These are phyloP conservation scores for Yponomeuta malinellus DNA, from an alignment of 2,888 invertebrate genomes.

Conservation along the genomic window DNA sequence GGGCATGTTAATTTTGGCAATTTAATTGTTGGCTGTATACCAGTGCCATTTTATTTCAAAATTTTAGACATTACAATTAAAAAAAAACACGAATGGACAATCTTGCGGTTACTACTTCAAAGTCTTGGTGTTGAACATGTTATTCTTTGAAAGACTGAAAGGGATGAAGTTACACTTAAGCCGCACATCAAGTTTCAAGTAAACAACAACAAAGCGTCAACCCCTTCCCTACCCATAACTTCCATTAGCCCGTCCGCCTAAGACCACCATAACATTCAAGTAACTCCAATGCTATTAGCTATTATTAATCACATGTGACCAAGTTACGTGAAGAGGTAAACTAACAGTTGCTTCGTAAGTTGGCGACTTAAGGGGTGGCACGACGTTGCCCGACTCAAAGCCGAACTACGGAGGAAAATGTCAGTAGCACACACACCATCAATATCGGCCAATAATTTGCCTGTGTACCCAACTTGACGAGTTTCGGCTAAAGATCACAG, in stretches of 20 bases:
- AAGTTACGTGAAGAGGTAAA: background rate
- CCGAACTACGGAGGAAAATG: slow-evolving; percentile 57
- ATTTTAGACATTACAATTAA: no score
- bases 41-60: no score
- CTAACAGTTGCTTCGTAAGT: slow-evolving; percentile 7
- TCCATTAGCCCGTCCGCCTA: background rate
- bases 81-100: no score
- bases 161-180: background rate
- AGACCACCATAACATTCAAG: slow-evolving; percentile 14
- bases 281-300: background rate
- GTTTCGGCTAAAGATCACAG: slow-evolving; percentile 29
- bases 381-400: slow-evolving; percentile 37
- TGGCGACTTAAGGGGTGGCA: slow-evolving; percentile 16
- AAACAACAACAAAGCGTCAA: background rate
- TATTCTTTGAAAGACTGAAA: no score
- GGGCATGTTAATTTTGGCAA: background rate
- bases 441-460: slow-evolving; percentile 62
- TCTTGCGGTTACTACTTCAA: no score
- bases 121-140: no score
- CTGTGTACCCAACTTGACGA: background rate
- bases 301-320: slow-evolving; percentile 4
- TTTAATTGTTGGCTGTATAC: background rate
- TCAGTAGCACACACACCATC: slow-evolving; percentile 55
- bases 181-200: background rate
- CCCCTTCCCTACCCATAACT: background rate